phyloP scores from a whole-genome alignment of 2,888 invertebrate species.

The Acholoe squamosa region DNA sequence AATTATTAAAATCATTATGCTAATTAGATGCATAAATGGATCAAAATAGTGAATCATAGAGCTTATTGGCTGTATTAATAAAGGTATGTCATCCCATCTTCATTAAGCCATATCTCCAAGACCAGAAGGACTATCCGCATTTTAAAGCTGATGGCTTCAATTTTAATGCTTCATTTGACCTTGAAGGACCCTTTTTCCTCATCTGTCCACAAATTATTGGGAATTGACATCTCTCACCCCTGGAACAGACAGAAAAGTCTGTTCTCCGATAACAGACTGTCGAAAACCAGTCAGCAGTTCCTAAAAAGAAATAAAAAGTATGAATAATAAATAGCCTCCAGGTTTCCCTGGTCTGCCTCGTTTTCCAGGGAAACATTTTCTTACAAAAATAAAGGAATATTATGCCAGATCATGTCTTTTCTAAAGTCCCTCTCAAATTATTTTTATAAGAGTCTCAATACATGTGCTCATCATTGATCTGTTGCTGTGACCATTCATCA shows the following conservation, averaged over 20 bases:
- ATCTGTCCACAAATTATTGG: too few species aligned
- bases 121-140: too few species aligned
- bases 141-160: too few species aligned
- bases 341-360: not conserved
- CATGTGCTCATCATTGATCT: not conserved
- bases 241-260: not conserved
- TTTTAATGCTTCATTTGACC: too few species aligned
- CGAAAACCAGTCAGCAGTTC: not conserved
- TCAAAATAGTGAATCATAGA: too few species aligned
- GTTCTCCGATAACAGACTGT: not conserved
- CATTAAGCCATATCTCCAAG: too few species aligned
- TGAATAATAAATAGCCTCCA: not conserved
- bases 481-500: not conserved
- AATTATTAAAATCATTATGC: too few species aligned
- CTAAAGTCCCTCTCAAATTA: conserved; percentile 16
- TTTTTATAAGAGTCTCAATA: not conserved
- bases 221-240: not conserved
- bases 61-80: too few species aligned
- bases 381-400: not conserved
- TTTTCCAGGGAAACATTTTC: not conserved
- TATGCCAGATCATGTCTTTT: not conserved
- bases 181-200: too few species aligned
- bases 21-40: too few species aligned
- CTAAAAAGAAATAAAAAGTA: not conserved
- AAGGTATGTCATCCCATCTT: too few species aligned